phyloP scores from a whole-genome alignment of 1,140 invertebrate species.

The Sminthurides bifidus region DNA sequence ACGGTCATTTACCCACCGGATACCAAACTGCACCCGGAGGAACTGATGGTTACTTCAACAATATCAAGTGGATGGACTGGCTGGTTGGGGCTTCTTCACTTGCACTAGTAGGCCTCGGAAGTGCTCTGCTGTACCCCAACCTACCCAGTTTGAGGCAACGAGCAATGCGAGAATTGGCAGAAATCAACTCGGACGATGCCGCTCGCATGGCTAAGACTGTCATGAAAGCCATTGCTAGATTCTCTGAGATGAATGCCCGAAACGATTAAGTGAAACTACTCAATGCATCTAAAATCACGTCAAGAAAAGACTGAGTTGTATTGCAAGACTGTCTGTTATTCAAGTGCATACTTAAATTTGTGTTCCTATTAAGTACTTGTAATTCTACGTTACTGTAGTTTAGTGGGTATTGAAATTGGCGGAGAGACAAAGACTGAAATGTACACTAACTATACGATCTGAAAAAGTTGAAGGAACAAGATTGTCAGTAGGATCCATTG shows the following conservation, averaged over 20 bases:
- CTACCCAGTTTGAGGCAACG: conserved; percentile 8
- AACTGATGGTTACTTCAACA: neutral
- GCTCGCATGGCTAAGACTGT: conserved; percentile 23
- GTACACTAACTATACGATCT: conserved; percentile 3
- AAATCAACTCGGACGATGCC: conserved; percentile 22
- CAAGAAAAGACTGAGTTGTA: too few species aligned
- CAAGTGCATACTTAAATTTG: too few species aligned
- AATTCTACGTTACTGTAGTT: too few species aligned
- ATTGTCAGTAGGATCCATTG: too few species aligned
- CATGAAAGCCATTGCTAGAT: conserved; percentile 22
- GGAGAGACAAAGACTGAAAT: conserved; percentile 1
- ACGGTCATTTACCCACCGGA: neutral
- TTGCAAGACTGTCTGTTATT: too few species aligned
- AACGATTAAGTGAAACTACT: neutral
- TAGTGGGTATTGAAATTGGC: too few species aligned
- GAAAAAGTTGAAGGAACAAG: too few species aligned
- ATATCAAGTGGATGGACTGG: neutral
- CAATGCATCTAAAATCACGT: too few species aligned
- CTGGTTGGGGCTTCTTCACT: neutral
- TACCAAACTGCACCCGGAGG: neutral
- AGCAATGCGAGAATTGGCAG: conserved; percentile 22
- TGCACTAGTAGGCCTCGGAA: conserved; percentile 13
- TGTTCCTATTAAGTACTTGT: too few species aligned
- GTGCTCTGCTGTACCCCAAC: conserved; percentile 12
- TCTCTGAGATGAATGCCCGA: conserved; percentile 14